Base-by-base conservation (phyloP, 2,113 vertebrate species). In the Marcusenius ussheri region DNA sequence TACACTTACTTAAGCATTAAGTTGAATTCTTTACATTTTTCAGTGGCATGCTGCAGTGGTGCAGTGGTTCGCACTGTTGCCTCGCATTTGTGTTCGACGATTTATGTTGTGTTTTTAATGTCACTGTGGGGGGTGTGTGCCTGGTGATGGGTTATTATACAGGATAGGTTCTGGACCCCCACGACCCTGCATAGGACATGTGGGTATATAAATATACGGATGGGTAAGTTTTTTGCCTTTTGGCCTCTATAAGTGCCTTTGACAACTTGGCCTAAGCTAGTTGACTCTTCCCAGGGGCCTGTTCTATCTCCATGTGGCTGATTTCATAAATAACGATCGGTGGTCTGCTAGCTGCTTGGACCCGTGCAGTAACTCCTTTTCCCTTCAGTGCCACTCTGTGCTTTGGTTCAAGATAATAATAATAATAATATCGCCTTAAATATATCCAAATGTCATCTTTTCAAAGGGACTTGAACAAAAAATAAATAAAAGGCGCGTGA, bases 401-500 rank as follows among this genome's bases (percentile, higher is more conserved):
- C 24, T 46, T 62, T 88, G 87, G 17, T 88, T 88, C 39, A 27
- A 88, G 49, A 70, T 31, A 70, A 70, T 70, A 66, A 50, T 62
- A 62, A 47, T 86, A 62, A 66, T 42, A 66, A 46, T 45, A 88
- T 70, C 7, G 42, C 56, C 56, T 24, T 50, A 13, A 88, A 27
- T 50, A 53, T 87, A 87, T 62, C 87, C 51, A 88, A 66, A 88
- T 88, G 53, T 88, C 51, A 88, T 66, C 42, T 70, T 66, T n/a
- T 53, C 5, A 83, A 88, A n/a, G 9, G 9, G 53, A 42, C 35
- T 45, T 77, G 24, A n/a, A 86, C 5, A 15, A 49, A 50, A 56
- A 49, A 53, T 27, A 31, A 49, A 6, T 11, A 21, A 27, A 86
- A 86, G 21, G 9, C 45, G 35, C 2, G n/a, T 66, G 58, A 27